Evolutionary conservation across 92 coral and sea anemone genomes (phyloP).

Genomic region (Porites lobata): DNA sequence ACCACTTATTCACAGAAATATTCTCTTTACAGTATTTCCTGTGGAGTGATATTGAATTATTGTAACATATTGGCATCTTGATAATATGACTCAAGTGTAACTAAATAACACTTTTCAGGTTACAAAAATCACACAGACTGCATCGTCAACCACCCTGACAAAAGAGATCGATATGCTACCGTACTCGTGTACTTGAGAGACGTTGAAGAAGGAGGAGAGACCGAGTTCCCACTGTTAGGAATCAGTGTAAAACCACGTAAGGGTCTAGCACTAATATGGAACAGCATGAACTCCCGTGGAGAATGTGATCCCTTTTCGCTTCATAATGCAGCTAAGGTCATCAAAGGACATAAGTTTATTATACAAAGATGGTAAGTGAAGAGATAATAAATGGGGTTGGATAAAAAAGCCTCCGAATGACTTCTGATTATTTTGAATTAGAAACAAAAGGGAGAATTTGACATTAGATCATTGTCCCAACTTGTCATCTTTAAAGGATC

Average conservation of each 20-base stretch:
- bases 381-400: background rate
- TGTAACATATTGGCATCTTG: too few relatives aligned
- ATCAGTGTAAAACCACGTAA: slow-evolving; percentile 94
- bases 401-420: too few relatives aligned
- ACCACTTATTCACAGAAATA: too few relatives aligned
- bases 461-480: too few relatives aligned
- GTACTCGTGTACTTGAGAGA: slow-evolving; percentile 91
- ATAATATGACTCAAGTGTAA: too few relatives aligned
- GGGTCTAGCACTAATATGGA: slow-evolving; percentile 98
- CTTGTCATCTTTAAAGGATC: too few relatives aligned
- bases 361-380: slow-evolving; percentile 91
- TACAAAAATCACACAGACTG: slow-evolving; percentile 99
- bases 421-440: too few relatives aligned
- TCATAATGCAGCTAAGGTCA: slow-evolving; percentile 93
- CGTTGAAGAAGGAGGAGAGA: slow-evolving; percentile 94
- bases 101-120: slow-evolving; percentile 59
- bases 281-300: slow-evolving; percentile 90
- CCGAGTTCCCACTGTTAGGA: slow-evolving; percentile 91
- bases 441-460: too few relatives aligned
- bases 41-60: too few relatives aligned
- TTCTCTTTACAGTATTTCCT: too few relatives aligned
- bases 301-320: slow-evolving; percentile 91
- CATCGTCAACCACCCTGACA: slow-evolving; percentile 70
- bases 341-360: slow-evolving; percentile 91
- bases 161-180: slow-evolving; percentile 94